These are phyloP conservation scores for Leptinotarsa defecta DNA, from an alignment of 1,140 invertebrate species.

Conservation along the genomic window DNA sequence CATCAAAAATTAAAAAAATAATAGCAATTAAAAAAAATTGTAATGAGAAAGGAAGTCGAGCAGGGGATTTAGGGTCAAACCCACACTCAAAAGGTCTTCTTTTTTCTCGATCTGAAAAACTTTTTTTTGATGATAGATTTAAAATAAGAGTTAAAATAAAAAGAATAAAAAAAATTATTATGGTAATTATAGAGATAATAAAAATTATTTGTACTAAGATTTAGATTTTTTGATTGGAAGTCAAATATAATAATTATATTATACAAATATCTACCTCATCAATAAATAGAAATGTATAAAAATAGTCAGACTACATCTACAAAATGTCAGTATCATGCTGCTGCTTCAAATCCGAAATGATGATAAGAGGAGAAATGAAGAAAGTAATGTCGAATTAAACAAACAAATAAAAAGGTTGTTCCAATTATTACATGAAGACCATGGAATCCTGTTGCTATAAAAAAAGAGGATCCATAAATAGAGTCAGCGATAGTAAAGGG, in stretches of 20 bases:
- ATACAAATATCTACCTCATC: conserved; percentile 69
- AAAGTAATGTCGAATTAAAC: conserved; percentile 59
- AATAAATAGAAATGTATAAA: conserved; percentile 69
- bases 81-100: conserved; percentile 66
- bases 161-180: conserved; percentile 55
- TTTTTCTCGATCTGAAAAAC: conserved; percentile 63
- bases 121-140: conserved; percentile 62
- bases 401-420: conserved; percentile 65
- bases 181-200: conserved; percentile 50
- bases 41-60: conserved; percentile 63
- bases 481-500: conserved; percentile 64
- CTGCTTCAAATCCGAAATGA: conserved; percentile 72
- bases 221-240: conserved; percentile 69
- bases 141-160: conserved; percentile 59
- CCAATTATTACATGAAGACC: conserved; percentile 74
- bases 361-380: conserved; percentile 65
- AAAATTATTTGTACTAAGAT: conserved; percentile 60
- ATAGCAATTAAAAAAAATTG: conserved; percentile 66
- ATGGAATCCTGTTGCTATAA: conserved; percentile 74
- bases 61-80: conserved; percentile 62
- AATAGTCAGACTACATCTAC: conserved; percentile 76
- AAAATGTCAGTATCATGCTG: conserved; percentile 77
- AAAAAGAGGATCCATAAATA: conserved; percentile 70
- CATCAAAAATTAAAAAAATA: conserved; percentile 71
- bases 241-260: conserved; percentile 71